Conservation (phyloP, 2,113 vertebrate species). For the Albula goreensis region DNA sequence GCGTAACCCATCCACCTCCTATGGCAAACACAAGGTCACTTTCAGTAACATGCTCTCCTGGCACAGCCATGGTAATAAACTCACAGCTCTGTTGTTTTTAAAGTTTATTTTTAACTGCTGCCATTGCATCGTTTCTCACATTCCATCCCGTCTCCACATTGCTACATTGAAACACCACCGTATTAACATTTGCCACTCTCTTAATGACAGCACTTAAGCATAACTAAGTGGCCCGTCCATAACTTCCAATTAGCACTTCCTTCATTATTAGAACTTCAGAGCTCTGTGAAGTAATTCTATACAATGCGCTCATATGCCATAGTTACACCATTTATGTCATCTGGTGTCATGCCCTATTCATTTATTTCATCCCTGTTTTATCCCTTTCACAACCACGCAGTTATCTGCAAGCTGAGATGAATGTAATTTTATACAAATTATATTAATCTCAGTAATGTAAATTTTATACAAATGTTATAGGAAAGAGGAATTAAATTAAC, state of each 20-base stretch:
- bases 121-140: constrained; percentile 22
- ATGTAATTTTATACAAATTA: too few species aligned
- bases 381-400: too few species aligned
- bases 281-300: too few species aligned
- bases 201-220: not conserved
- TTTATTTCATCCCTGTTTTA: too few species aligned
- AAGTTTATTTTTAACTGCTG: constrained; percentile 30
- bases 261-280: constrained; percentile 16
- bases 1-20: not conserved
- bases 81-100: constrained; percentile 21
- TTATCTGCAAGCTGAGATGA: too few species aligned
- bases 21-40: constrained; percentile 27
- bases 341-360: too few species aligned
- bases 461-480: too few species aligned
- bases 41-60: constrained; percentile 29
- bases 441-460: too few species aligned
- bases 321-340: too few species aligned
- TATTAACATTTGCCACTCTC: not conserved
- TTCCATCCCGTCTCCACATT: not conserved
- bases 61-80: constrained; percentile 27
- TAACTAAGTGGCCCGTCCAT: constrained; percentile 16
- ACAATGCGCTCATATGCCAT: too few species aligned
- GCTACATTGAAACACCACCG: constrained; percentile 12
- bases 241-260: constrained; percentile 30
- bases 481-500: not conserved